Evolutionary conservation across 2,113 vertebrate species (phyloP), one percentile per base, ranked within the genome.

Genomic region (Mystacornis crossleyi): DNA sequence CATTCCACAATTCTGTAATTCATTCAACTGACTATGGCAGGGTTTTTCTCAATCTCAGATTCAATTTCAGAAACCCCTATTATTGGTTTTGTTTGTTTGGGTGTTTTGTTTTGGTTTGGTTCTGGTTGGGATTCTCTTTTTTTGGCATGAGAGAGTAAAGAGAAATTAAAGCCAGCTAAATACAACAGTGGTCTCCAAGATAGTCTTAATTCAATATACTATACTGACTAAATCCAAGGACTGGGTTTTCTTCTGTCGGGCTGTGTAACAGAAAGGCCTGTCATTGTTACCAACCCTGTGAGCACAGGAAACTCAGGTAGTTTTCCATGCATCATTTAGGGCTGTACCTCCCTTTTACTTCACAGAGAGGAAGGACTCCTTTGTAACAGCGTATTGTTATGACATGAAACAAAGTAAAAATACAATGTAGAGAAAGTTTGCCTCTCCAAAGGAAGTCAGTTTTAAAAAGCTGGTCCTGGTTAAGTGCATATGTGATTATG

Each of bases 201-300:
- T 17, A 62, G 3, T 53, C 13, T 17, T 33, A 24, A 43, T 50
- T 57, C 12, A 28, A 23, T 8, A 6, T 19, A 20, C 9, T n/a
- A 4, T 18, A 31, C 6, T 23, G 4, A 38, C 3, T 40, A 70
- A 84, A 66, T 9, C 10, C 7, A 66, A 48, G 9, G 5, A 36
- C 0, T 51, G 8, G 3, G 2, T 62, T 79, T 71, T 26, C 10
- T 86, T 72, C 29, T 53, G 3, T n/a, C 5, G 4, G 10, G 13
- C 4, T 11, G 12, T 40, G 5, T 29, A 38, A 29, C 6, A 64
- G 33, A 58, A 78, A 78, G 14, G 2, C 2, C 18, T 5, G 21
- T 20, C 8, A 18, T 33, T 2, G 0, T 18, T 43, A 31, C 4
- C 8, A 69, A 5, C 2, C 4, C 16, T 51, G 8, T 47, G 4